phyloP scores from a whole-genome alignment of 2,797 vertebrate species.

The Selene dorsalis region DNA sequence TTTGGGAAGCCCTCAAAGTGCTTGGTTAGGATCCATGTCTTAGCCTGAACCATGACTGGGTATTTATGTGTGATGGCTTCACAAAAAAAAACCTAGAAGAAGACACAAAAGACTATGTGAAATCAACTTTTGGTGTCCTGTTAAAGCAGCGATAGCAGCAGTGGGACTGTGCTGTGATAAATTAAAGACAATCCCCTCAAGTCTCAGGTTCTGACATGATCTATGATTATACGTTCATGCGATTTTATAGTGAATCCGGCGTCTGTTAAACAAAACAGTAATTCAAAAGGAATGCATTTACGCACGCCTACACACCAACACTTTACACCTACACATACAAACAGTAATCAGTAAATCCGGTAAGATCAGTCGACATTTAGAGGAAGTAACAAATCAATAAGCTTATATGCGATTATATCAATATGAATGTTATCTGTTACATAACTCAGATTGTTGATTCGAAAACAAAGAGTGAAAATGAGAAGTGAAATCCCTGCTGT shows the following conservation, averaged over 20 bases:
- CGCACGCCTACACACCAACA: background rate
- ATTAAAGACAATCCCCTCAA: background rate
- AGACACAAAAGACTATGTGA: background rate
- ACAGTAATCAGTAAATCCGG: background rate
- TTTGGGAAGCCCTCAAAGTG: constrained; percentile 90
- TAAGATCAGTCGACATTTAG: no score
- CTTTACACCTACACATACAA: no score
- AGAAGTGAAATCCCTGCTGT: background rate
- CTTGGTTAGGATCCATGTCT: constrained; percentile 87
- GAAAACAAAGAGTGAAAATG: background rate
- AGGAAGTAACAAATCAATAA: no score
- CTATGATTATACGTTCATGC: background rate
- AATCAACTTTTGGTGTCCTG: background rate
- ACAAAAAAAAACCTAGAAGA: background rate
- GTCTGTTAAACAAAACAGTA: background rate
- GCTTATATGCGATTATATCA: background rate
- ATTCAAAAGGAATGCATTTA: background rate
- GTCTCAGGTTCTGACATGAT: background rate
- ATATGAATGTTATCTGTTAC: background rate
- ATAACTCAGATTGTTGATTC: background rate
- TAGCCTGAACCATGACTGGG: constrained; percentile 84
- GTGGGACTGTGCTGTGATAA: background rate
- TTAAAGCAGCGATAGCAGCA: background rate
- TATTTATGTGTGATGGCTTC: background rate
- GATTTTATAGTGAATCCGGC: background rate